Base-by-base conservation (phyloP, 2,888 invertebrate genomes). In the Chironomus riparius region DNA sequence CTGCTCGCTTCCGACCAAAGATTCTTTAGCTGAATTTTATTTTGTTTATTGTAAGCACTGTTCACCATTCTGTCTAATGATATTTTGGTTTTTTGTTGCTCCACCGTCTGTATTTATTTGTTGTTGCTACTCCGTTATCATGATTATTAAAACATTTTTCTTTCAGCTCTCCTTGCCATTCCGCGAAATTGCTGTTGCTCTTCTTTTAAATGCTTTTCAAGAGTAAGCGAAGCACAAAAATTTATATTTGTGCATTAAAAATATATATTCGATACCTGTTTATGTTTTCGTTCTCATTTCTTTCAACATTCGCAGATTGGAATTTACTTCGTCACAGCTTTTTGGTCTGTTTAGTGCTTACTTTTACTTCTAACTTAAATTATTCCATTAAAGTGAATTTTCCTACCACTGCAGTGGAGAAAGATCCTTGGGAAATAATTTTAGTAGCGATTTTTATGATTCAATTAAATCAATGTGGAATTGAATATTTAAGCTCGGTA, bases 401-500 rank as follows among this genome's bases (percentile, higher is more conserved):
- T 70, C 70, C 70, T 65, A 13, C 18, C 24, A n/a, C n/a, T 13
- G 18, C 62, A 2, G 12, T 22, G 5, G 48, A 47, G 70, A 70
- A 24, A 65, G 21, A 65, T 65, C 65, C 12, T 65, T 24, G 65
- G 7, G 56, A 65, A 24, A 65, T 0, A 12, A 4, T 22, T 62
- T 65, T 65, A 28, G 21, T 24, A 21, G 21, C 12, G 65, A 22
- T 24, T 65, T 62, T 65, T 65, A 47, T 70, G 70, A 70, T 22
- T 70, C 70, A 70, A 70, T 70, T 71, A 50, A 71, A 56, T 56
- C 56, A 18, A 56, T 56, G 18, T 56, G 56, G 18, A n/a, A 56
- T 56, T 56, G 7, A 65, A 65, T 12, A 56, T 50, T 50, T 50
- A 3, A 1, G 50, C 21, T 21, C 12, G 22, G 7, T 10, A 50